These are phyloP conservation scores for Andrena hattorfiana DNA, from an alignment of 2,888 invertebrate species.

Conservation along the genomic window DNA sequence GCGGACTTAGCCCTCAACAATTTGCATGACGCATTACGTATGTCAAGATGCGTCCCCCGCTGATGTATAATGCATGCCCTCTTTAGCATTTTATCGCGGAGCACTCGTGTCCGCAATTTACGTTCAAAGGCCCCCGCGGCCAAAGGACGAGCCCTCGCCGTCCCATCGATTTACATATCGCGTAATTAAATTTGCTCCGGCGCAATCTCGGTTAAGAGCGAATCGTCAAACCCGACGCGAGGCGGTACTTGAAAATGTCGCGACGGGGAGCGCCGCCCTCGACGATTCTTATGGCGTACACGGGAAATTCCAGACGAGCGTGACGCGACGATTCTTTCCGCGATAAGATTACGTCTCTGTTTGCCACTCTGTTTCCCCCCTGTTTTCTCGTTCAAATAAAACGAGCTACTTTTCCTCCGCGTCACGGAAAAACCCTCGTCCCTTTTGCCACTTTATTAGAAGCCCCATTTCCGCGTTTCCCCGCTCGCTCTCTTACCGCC, in stretches of 20 bases:
- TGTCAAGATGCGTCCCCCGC: slow-evolving; percentile 46
- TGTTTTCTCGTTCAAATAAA: background rate
- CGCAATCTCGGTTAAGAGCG: background rate
- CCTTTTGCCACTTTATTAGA: slow-evolving; percentile 24
- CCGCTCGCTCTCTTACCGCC: background rate
- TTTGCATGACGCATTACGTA: slow-evolving; percentile 58
- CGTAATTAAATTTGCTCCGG: slow-evolving; percentile 49
- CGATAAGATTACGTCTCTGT: slow-evolving; percentile 42
- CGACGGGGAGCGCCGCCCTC: background rate
- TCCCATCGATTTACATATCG: slow-evolving; percentile 39
- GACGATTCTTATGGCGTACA: background rate
- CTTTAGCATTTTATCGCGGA: slow-evolving; percentile 61
- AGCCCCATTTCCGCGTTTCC: background rate
- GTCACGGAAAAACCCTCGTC: slow-evolving; percentile 8
- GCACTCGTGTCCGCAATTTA: slow-evolving; percentile 39
- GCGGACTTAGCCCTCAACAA: slow-evolving; percentile 44
- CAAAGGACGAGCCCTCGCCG: slow-evolving; percentile 38
- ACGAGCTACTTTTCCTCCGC: background rate
- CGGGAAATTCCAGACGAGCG: slow-evolving; percentile 15
- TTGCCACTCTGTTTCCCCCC: slow-evolving; percentile 3
- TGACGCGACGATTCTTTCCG: slow-evolving; percentile 12
- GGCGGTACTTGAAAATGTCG: background rate
- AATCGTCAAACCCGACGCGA: background rate
- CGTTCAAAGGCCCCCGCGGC: slow-evolving; percentile 28
- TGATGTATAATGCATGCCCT: slow-evolving; percentile 62